Conservation (phyloP, 1,140 invertebrate genomes). For the Diprion similis region DNA sequence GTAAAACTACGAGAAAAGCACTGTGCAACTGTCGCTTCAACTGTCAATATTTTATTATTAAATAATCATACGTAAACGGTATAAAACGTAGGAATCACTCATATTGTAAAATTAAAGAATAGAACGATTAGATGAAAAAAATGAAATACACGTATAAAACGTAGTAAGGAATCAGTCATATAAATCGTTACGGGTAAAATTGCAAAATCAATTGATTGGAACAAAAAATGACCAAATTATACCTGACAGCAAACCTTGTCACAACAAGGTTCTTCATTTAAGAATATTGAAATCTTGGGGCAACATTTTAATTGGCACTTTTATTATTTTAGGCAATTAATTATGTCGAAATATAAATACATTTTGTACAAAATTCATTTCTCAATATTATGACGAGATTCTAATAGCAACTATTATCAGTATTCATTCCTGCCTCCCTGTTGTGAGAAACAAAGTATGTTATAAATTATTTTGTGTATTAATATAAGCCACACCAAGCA, state of each 20-base stretch:
- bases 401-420: background rate
- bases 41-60: background rate
- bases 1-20: background rate
- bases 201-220: background rate
- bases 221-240: background rate
- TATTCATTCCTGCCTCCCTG: background rate
- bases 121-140: background rate
- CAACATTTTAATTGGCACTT: constrained; percentile 14
- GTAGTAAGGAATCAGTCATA: too few species aligned
- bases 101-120: background rate
- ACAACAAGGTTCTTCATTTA: background rate
- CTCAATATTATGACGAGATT: background rate
- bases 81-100: too few species aligned
- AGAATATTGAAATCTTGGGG: constrained; percentile 11
- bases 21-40: background rate
- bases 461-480: background rate
- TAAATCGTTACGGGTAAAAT: background rate
- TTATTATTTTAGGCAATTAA: constrained; percentile 15
- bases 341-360: constrained; percentile 14
- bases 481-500: constrained; percentile 8
- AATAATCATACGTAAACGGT: too few species aligned
- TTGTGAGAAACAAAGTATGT: background rate
- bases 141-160: background rate
- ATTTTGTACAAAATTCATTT: constrained; percentile 15
- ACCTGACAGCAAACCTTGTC: background rate